Evolutionary conservation across 2,113 vertebrate genomes (phyloP).

Genomic region (Myotis yumanensis): DNA sequence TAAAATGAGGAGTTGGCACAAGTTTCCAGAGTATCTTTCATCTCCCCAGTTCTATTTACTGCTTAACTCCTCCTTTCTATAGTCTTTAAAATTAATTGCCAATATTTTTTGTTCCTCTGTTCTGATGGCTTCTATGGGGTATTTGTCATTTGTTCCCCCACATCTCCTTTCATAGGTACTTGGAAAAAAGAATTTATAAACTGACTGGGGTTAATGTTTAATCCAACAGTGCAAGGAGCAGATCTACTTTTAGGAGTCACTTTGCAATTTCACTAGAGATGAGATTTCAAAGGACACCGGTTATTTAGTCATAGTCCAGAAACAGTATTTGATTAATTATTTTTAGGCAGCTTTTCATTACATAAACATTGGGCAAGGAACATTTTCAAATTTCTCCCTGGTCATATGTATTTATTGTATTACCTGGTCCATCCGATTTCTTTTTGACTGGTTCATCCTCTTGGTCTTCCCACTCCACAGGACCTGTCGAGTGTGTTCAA

Average conservation of each 20-base stretch:
- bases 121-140: neutral
- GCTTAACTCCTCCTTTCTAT: neutral
- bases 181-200: neutral
- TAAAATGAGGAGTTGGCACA: neutral
- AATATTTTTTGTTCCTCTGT: neutral
- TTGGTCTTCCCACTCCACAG: slow-evolving; percentile 82
- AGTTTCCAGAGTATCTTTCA: neutral
- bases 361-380: no score
- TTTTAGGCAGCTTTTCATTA: neutral
- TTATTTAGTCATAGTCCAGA: neutral
- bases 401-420: neutral
- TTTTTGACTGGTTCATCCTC: slow-evolving; percentile 85
- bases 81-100: neutral
- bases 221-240: fast-evolving
- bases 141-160: neutral
- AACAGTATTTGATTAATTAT: neutral
- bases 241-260: neutral
- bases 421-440: slow-evolving; percentile 89
- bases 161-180: neutral
- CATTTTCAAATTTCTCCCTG: neutral
- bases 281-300: neutral
- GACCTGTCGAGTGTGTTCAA: slow-evolving; percentile 65
- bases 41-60: neutral
- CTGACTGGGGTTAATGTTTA: neutral
- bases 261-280: neutral